Evolutionary conservation across 2,888 invertebrate species (phyloP), one percentile per base, ranked within the genome.

Genomic region (Diogma glabrata): DNA sequence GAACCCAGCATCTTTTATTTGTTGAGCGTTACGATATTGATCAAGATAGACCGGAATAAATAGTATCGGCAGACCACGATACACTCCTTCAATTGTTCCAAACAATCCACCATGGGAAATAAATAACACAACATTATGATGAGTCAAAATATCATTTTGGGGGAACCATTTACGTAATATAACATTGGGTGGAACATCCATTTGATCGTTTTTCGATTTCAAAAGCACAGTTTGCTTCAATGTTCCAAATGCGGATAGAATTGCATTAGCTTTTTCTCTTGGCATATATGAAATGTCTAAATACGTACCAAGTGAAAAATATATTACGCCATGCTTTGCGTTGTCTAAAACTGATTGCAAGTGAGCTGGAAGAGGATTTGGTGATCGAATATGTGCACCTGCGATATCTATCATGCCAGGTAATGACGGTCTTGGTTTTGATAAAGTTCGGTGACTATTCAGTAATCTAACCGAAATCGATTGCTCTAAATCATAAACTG

Each of bases 131-230:
- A 72, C 60, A 58, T 72, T 72, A 1, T 62, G 63, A 60, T 73
- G 71, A 2, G 69, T 72, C 55, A 69, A 53, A 46, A 77, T 67
- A 54, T 74, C 75, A 52, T 70, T 70, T 60, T 77, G 77, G 2
- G 76, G 76, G 57, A 75, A 62, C 76, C 76, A 77, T 57, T 72
- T 71, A 28, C 62, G 57, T 3, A 74, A 61, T 60, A 71, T 66
- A 0, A 77, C 65, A 60, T 74, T 74, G 2, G 61, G 3, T 0
- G 74, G 70, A 47, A 72, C 53, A 36, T 69, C 60, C 10, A 71
- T 57, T 1, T 63, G 61, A 4, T 62, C 64, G 20, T 67, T 69
- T 56, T 75, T 75, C 62, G 70, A 76, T 58, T 75, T 75, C 75
- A 74, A 74, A 3, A 76, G 54, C n/a, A 76, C 71, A 45, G 66